Evolutionary conservation across 35 echinoderm and acorn worm genomes (phyloP), one percentile per base, ranked within the genome.

Genomic region (Apostichopus parvimensis): DNA sequence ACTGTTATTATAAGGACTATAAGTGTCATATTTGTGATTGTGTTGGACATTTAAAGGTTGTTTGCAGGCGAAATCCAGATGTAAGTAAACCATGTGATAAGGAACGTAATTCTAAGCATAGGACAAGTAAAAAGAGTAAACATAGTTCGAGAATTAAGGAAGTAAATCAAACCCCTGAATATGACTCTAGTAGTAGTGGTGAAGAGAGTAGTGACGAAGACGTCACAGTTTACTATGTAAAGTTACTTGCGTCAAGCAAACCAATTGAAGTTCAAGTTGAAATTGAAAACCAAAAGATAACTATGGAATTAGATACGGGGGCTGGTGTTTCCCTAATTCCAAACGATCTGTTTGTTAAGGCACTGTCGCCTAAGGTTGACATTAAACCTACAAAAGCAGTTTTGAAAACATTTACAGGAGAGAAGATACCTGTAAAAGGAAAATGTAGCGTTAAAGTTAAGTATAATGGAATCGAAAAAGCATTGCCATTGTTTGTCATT

Each of bases 251-350:
- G 61, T 88, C 86, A 88, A 1, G 11, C 28, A 71, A 88, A 64
- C 58, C 86, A 70, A 24, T 88, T 88, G 86, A 88, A 54, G 78
- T 92, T 13, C 0, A 66, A 13, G 86, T 72, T 72, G 21, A 71
- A 70, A 28, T 34, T 73, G 86, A 88, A 73, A 45, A 12, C 13
- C 10, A 72, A 5, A 26, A 66, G 53, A 20, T 72, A 13, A 18
- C 28, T 14, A 71, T 88, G 86, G 86, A 88, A 88, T 88, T 88
- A 53, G 60, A 71, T 88, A 88, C 61, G 68, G 54, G 86, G 60
- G 60, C 86, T 78, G 72, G 2, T 1, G 53, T 56, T 54, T 90
- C 76, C 53, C 58, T 90, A 59, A 90, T 78, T 26, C 57, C 12
- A 3, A 7, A 79, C 4, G 6, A 23, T 5, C 9, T 78, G 71